Evolutionary conservation across 2,113 vertebrate genomes (phyloP), one percentile per base, ranked within the genome.

Genomic region (Crypturellus undulatus): DNA sequence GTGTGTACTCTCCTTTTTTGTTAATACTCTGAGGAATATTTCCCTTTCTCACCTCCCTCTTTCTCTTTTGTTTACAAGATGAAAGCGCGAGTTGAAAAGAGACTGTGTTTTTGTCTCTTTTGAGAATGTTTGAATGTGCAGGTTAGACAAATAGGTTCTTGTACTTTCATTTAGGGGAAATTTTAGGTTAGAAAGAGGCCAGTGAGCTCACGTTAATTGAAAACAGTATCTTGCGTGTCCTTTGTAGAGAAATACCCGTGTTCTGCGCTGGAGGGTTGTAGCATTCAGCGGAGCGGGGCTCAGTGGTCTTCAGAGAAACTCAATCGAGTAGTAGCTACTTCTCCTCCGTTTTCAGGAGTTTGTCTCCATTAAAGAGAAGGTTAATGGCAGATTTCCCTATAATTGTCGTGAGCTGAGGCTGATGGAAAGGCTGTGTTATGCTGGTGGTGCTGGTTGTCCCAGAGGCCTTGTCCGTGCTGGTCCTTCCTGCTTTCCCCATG

Each of bases 101-200:
- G 12, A 10, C 19, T 70, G 45, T 43, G 11, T 87, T 84, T 73
- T 25, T 91, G 78, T 62, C 47, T 92, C 42, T 87, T 92, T 64
- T 72, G 76, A 87, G 83, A 38, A 94, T 67, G 62, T 82, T 93
- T 59, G 82, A 78, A 85, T 14, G 63, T 78, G n/a, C 42, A 83
- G 59, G 81, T 87, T 96, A 94, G 94, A 94, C 60, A 96, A 96
- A 92, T 62, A 91, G 67, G 18, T 58, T 77, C 68, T 92, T 89
- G 32, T 63, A 17, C 51, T 87, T 97, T 69, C 12, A 19, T 79
- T 82, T 51, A n/a, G 40, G 71, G 45, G 71, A 92, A 79, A 56
- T 67, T 91, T 84, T 85, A 79, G 89, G 84, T 91, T 87, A 87
- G 30, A 59, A 85, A 45, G 71, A 87, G 59, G 81, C 73, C 9